Percentiles rank a stretch among this genome's conserved stretches.
phyloP scores from a whole-genome alignment of 2,797 vertebrate genomes.

The Clarias pachynema region DNA sequence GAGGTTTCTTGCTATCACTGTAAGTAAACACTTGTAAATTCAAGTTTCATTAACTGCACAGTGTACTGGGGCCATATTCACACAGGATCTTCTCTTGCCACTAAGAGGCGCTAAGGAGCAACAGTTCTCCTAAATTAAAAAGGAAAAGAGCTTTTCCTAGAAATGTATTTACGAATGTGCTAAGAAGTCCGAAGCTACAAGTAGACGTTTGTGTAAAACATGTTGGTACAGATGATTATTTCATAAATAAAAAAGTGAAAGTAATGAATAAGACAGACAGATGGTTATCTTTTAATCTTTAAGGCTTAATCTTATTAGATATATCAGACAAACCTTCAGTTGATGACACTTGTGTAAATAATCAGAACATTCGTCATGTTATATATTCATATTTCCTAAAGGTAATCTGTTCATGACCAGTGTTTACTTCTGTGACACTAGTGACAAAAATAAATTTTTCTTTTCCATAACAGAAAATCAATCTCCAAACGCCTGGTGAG shows the following conservation, averaged over 20 bases:
- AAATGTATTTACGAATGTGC: background rate
- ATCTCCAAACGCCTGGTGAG: conserved; percentile 87
- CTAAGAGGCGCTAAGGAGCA: background rate
- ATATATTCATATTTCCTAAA: background rate
- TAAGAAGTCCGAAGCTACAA: background rate
- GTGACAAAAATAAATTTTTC: background rate
- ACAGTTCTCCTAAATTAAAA: background rate
- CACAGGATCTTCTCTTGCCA: background rate
- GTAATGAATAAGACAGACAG: background rate
- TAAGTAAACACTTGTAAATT: conserved; percentile 71
- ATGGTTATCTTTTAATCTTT: background rate
- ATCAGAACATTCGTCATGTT: background rate
- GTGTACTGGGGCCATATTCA: background rate
- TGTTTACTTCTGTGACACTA: background rate
- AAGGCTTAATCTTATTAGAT: background rate
- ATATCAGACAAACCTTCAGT: background rate
- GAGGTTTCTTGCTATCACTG: conserved; percentile 89
- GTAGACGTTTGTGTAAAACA: background rate
- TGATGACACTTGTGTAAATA: background rate
- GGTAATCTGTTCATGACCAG: background rate
- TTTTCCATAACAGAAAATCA: conserved; percentile 81
- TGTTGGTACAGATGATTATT: background rate
- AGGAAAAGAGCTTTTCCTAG: background rate
- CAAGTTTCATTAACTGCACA: background rate
- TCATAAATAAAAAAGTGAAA: background rate